phyloP scores from a whole-genome alignment of 2,797 vertebrate species.

The Sebastes variabilis region DNA sequence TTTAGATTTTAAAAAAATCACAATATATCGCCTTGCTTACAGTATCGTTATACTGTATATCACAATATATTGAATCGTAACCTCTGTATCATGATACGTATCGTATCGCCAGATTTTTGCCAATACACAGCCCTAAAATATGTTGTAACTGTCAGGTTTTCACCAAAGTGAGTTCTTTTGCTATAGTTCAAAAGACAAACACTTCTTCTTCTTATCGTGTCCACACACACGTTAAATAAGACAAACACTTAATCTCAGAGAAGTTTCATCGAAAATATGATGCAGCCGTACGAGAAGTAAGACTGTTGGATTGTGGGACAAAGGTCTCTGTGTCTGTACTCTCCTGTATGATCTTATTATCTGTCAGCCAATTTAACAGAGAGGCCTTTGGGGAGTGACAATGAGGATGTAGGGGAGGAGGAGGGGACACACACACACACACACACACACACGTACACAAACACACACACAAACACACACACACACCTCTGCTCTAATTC shows the following conservation, averaged over 20 bases:
- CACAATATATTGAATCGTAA: too few species aligned
- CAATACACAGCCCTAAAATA: too few species aligned
- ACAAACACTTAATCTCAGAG: background rate
- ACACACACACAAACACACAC: conserved; percentile 24
- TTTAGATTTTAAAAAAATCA: too few species aligned
- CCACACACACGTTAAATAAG: background rate
- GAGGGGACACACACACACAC: conserved; percentile 37
- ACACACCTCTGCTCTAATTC: conserved; percentile 75
- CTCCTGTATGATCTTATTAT: conserved; percentile 80
- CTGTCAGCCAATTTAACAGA: conserved; percentile 83
- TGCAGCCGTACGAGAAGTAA: conserved; percentile 46
- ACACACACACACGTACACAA: conserved; percentile 30
- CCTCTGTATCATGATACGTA: too few species aligned
- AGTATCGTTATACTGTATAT: too few species aligned
- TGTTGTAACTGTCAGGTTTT: background rate
- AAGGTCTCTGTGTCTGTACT: conserved; percentile 73
- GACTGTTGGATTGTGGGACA: conserved; percentile 66
- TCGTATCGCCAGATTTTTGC: too few species aligned
- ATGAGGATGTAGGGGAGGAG: conserved; percentile 68
- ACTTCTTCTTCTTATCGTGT: too few species aligned
- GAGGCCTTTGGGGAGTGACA: conserved; percentile 81
- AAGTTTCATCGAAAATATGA: background rate
- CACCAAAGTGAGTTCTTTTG: background rate
- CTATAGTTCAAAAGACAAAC: background rate
- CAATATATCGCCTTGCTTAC: too few species aligned